Base-by-base conservation (phyloP, 2,113 vertebrate species). In the Galemys pyrenaicus region DNA sequence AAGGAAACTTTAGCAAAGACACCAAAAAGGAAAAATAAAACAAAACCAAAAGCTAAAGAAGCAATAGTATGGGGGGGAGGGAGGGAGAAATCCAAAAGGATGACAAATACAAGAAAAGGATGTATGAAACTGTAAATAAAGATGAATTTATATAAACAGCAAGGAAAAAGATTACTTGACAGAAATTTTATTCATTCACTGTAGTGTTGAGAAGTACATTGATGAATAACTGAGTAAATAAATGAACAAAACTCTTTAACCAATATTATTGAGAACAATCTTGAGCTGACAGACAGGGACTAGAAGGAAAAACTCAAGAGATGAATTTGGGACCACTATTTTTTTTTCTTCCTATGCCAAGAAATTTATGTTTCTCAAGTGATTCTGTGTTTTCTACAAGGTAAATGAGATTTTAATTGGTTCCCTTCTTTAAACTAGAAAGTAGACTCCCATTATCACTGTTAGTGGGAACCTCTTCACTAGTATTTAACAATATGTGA, bases 381-480 rank as follows among this genome's bases (percentile, higher is more conserved):
- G n/a, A 65, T 73, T 77, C 35, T 64, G 9, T 78, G 51, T 35
- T 82, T 92, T 79, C 26, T 88, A 79, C 32, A 93, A 95, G 81
- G 64, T 89, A 80, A 91, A 64, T 94, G 54, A 95, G 24, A 28
- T 80, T 96, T 95, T 89, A 93, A 92, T 80, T 64, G 77, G 20
- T 62, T 64, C 13, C n/a, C 28, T 92, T 87, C 41, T 70, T 85
- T 74, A 60, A 95, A 78, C 30, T n/a, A 81, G 30, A 88, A 95
- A 28, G 46, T 19, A 91, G 35, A 22, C 58, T 24, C 19, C 19
- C 46, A n/a, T 75, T n/a, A 41, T 71, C 81, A 60, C 49, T 39
- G 39, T 81, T n/a, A 79, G 35, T 60, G 78, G 60, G 35, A 95
- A 24, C 56, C 64, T 67, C n/a, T 85, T 39, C 51, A 51, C 37